A percentile compares a stretch with the other conserved stretches of the same genome.
These are phyloP conservation scores for Morbakka virulenta DNA, from an alignment of 30 jellyfish, hydroid and myxozoan genomes.

Conservation along the genomic window DNA sequence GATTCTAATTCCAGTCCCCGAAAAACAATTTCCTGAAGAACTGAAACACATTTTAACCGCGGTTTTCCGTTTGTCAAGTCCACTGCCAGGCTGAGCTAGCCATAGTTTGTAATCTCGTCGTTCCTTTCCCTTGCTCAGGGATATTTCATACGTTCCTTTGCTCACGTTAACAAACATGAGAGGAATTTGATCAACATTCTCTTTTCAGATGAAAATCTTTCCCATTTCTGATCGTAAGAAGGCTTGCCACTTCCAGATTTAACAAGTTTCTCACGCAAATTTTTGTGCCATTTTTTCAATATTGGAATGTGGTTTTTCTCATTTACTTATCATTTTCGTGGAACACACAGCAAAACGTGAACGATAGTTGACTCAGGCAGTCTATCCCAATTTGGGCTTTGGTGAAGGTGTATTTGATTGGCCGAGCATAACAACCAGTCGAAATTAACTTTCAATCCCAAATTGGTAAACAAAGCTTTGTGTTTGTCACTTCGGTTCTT, in stretches of 20 bases:
- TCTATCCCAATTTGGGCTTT: neutral
- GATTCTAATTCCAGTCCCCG: constrained; percentile 46
- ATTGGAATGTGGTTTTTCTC: neutral
- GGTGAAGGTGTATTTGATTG: neutral
- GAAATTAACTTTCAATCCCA: neutral
- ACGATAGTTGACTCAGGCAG: neutral
- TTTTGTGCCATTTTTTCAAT: neutral
- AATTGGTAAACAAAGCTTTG: neutral
- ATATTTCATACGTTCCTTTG: constrained; percentile 31
- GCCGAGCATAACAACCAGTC: neutral
- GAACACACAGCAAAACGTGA: neutral
- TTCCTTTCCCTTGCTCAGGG: constrained; percentile 23
- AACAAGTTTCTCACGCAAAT: neutral
- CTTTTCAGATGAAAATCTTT: constrained; percentile 18
- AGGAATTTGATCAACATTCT: constrained; percentile 62
- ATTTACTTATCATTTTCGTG: neutral
- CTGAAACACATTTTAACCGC: constrained; percentile 20
- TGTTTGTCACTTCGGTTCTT: neutral
- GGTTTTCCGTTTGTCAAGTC: constrained; percentile 51
- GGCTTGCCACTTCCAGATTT: neutral
- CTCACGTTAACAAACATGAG: constrained; percentile 28
- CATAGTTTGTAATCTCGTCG: constrained; percentile 50
- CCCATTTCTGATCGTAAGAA: constrained; percentile 45
- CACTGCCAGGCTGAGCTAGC: constrained; percentile 55
- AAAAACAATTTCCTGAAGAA: constrained; percentile 34